Percentiles rank a stretch among this genome's conserved stretches.
Evolutionary conservation across 2,113 vertebrate genomes (phyloP).

Genomic region (Galemys pyrenaicus): DNA sequence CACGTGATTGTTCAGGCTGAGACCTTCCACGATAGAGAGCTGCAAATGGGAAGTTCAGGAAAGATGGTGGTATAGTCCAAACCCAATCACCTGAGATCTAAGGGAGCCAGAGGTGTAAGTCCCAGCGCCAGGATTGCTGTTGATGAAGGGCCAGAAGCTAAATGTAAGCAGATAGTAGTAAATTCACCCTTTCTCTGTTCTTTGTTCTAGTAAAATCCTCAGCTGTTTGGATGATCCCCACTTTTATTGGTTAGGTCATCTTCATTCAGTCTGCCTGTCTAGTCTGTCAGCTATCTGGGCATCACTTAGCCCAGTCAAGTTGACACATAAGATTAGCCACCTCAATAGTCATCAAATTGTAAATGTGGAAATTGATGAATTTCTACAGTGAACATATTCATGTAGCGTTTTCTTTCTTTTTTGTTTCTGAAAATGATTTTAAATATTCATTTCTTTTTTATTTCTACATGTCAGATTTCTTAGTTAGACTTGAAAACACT

Average conservation of each 20-base stretch:
- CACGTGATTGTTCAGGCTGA: background rate
- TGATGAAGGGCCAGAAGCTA: background rate
- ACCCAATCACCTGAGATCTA: background rate
- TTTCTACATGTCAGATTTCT: slow-evolving; percentile 86
- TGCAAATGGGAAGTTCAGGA: background rate
- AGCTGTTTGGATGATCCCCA: background rate
- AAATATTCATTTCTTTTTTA: slow-evolving; percentile 45
- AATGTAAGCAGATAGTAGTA: background rate
- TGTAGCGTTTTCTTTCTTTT: slow-evolving; percentile 80
- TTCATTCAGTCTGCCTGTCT: background rate
- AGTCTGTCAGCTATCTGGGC: background rate
- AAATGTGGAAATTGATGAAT: background rate
- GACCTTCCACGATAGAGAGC: no score
- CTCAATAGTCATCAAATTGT: background rate
- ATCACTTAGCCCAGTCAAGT: background rate
- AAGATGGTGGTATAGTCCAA: background rate
- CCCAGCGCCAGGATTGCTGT: background rate
- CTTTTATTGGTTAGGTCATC: background rate
- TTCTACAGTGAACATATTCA: background rate
- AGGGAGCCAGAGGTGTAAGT: background rate
- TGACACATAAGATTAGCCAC: background rate
- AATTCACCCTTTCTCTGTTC: background rate
- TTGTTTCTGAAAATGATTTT: slow-evolving; percentile 83
- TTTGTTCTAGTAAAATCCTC: background rate
- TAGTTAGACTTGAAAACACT: slow-evolving; percentile 89